Evolutionary conservation across 2,113 vertebrate species (phyloP), one percentile per base, ranked within the genome.

Genomic region (Callorhinus ursinus): DNA sequence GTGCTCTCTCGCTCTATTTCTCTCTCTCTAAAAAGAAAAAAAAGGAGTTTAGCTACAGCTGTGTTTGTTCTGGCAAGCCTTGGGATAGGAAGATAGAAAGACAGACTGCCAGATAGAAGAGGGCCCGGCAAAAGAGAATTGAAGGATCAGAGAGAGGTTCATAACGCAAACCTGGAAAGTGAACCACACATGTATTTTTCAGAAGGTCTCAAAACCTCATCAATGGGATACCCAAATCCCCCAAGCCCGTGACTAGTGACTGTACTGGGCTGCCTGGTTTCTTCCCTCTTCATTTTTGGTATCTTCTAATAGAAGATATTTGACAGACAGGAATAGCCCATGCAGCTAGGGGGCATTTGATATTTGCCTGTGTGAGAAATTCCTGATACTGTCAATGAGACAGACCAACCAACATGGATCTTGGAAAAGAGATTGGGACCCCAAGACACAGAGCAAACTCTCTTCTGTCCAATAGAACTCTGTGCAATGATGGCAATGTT

Each of bases 161-260:
- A 59, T 51, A 74, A 74, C 18, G 24, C 33, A 39, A 33, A 36
- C 15, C 55, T 1, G 1, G 65, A 61, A 76, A 89, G 31, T 42
- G 31, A 79, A 59, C 19, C n/a, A 59, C 57, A 71, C 31, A 19
- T 57, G 14, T 12, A 63, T 49, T 77, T 76, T 82, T 87, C 18
- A 77, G 21, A 69, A 95, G n/a, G 53, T 87, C 85, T 95, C 84
- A 77, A 80, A 95, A 83, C 16, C 19, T 83, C 69, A 67, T 12
- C 39, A 82, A 1, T 21, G 28, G 18, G n/a, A 63, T 90, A 42
- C 42, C 74, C 69, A 4, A 69, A 86, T 86, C 76, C 16, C 74
- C 46, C 72, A 90, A 85, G 16, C 9, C 74, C 74, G 69, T 59
- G 72, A 79, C 42, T 90, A 31, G 14, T 67, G 26, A 79, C 61